phyloP scores from a whole-genome alignment of 2,797 vertebrate genomes.

The Lacerta agilis region DNA sequence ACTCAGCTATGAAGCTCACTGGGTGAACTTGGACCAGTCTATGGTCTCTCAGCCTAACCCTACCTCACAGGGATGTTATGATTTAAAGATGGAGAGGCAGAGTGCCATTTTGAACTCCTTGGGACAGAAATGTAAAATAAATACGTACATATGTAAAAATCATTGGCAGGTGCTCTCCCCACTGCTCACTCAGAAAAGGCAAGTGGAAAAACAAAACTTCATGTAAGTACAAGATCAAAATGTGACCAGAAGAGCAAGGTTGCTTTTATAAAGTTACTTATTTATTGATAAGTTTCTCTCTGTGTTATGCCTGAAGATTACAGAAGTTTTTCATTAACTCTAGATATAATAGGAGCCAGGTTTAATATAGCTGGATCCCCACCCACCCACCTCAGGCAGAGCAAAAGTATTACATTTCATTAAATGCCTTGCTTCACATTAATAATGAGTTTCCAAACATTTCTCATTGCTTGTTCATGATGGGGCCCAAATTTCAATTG shows the following conservation, averaged over 20 bases:
- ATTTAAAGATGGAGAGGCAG: neutral
- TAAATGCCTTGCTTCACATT: neutral
- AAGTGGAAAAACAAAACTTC: neutral
- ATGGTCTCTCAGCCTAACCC: too few relatives aligned
- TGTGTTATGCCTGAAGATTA: neutral
- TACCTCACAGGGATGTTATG: neutral
- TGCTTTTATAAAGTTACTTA: neutral
- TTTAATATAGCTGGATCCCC: conserved; percentile 33
- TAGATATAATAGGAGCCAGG: conserved; percentile 18
- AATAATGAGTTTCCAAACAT: conserved; percentile 41
- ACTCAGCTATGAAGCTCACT: too few relatives aligned
- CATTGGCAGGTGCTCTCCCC: neutral
- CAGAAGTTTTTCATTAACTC: conserved; percentile 34
- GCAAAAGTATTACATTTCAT: conserved; percentile 20
- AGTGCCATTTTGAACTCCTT: too few relatives aligned
- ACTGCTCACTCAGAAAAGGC: too few relatives aligned
- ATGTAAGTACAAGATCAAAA: neutral
- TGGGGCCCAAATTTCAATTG: conserved; percentile 34
- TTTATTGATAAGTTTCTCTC: conserved; percentile 19
- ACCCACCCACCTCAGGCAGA: neutral
- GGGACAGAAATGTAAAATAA: too few relatives aligned
- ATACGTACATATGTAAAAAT: neutral
- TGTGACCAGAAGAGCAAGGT: neutral
- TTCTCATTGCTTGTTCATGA: neutral
- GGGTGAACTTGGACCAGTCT: too few relatives aligned